Evolutionary conservation across 2,113 vertebrate species (phyloP).

Genomic region (Columbina picui): DNA sequence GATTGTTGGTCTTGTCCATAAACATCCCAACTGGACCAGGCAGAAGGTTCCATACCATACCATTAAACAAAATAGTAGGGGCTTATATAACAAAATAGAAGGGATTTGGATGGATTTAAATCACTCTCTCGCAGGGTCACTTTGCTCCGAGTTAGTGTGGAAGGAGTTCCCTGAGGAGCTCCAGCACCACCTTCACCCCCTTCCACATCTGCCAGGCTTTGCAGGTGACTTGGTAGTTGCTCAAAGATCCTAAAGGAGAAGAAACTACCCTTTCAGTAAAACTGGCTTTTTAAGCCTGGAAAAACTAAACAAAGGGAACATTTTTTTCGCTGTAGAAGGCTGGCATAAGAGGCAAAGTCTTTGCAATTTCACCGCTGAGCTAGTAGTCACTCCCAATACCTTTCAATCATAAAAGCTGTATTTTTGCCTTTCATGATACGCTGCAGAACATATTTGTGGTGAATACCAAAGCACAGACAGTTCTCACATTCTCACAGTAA

Average conservation of each 20-base stretch:
- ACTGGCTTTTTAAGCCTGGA: not conserved
- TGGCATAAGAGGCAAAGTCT: not conserved
- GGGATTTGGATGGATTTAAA: not conserved
- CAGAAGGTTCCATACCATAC: not conserved
- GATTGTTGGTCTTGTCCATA: not conserved
- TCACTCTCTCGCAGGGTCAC: accelerated
- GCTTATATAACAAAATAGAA: not conserved
- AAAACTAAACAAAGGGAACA: not conserved
- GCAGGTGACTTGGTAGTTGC: not conserved
- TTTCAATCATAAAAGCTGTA: not conserved
- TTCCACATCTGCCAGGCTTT: not conserved
- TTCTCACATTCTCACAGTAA: not conserved
- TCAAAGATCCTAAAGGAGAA: not conserved
- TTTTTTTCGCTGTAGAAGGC: not conserved
- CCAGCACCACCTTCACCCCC: not conserved
- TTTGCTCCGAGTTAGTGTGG: not conserved
- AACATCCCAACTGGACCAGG: not conserved
- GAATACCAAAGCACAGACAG: not conserved
- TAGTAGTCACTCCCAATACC: not conserved
- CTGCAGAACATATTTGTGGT: not conserved
- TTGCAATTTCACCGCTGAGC: not conserved
- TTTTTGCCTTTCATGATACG: not conserved
- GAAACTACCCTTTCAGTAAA: not conserved
- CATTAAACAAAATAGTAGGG: not conserved
- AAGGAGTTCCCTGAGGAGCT: not conserved